Evolutionary conservation across 2,888 invertebrate genomes (phyloP).

Genomic region (Conops quadrifasciatus): DNA sequence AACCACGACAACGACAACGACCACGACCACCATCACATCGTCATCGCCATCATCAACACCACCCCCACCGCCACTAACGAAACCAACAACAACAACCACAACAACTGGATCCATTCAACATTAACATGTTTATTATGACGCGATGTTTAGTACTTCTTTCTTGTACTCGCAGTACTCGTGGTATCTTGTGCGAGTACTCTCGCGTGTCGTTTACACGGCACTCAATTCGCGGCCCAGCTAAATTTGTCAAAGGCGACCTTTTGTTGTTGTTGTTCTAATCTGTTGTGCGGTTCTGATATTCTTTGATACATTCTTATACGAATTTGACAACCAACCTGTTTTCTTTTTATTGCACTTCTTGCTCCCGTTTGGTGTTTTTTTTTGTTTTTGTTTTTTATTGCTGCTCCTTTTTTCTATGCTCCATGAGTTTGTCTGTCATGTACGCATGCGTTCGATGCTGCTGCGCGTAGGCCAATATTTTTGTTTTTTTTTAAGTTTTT

Average conservation of each 20-base stretch:
- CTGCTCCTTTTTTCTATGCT: not conserved
- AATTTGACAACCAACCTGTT: slow-evolving; percentile 3
- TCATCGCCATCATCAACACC: not conserved
- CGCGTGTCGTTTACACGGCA: too few relatives aligned
- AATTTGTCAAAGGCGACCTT: slow-evolving; percentile 30
- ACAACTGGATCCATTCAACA: not conserved
- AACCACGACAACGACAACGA: slow-evolving; percentile 27
- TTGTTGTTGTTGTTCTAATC: not conserved
- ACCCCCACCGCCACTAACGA: not conserved
- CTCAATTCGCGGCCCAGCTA: not conserved
- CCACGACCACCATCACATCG: not conserved
- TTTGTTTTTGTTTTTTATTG: not conserved
- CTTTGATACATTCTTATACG: too few relatives aligned
- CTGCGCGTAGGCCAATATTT: slow-evolving; percentile 21
- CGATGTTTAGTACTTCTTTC: slow-evolving; percentile 23
- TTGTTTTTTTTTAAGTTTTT: not conserved
- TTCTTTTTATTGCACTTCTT: slow-evolving; percentile 19
- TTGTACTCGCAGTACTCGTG: not conserved
- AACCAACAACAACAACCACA: slow-evolving; percentile 28
- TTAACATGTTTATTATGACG: slow-evolving; percentile 27
- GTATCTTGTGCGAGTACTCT: too few relatives aligned
- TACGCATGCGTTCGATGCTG: not conserved
- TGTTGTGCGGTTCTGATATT: not conserved
- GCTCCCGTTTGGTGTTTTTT: not conserved
- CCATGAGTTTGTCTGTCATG: not conserved